Percentiles rank a stretch among this genome's conserved stretches.
phyloP scores from a whole-genome alignment of 2,888 invertebrate genomes.

The Tuta absoluta region DNA sequence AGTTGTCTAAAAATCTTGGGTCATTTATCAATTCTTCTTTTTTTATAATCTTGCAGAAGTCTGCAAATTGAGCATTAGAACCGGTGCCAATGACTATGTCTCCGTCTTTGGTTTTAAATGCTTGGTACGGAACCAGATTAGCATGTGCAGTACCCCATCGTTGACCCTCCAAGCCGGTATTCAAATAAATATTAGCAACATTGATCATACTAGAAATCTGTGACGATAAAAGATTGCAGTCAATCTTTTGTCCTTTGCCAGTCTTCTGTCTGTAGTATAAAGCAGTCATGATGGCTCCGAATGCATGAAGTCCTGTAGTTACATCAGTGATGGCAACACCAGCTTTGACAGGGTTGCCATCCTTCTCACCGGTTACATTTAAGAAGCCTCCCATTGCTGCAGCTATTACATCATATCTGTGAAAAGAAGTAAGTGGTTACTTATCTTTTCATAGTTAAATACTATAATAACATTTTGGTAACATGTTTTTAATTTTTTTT shows the following conservation, averaged over 20 bases:
- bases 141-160: constrained; percentile 97
- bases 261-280: constrained; percentile 88
- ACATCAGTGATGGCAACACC: constrained; percentile 97
- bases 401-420: constrained; percentile 94
- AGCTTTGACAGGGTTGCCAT: constrained; percentile 93
- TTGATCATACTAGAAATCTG: constrained; percentile 95
- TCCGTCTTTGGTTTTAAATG: constrained; percentile 91
- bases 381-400: constrained; percentile 95
- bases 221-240: constrained; percentile 95
- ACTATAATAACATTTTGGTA: too few species aligned
- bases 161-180: constrained; percentile 88
- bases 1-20: constrained; percentile 86
- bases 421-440: constrained; percentile 36
- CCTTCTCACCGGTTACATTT: constrained; percentile 91
- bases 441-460: not conserved
- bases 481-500: too few species aligned
- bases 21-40: constrained; percentile 83
- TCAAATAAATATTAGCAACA: constrained; percentile 93
- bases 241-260: constrained; percentile 94
- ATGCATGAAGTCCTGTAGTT: constrained; percentile 96
- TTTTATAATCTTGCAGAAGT: constrained; percentile 85
- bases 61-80: constrained; percentile 89
- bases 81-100: constrained; percentile 94
- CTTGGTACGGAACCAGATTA: constrained; percentile 96
- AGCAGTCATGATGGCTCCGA: constrained; percentile 96